phyloP scores from a whole-genome alignment of 2,888 invertebrate genomes.

The Agrilus mali region DNA sequence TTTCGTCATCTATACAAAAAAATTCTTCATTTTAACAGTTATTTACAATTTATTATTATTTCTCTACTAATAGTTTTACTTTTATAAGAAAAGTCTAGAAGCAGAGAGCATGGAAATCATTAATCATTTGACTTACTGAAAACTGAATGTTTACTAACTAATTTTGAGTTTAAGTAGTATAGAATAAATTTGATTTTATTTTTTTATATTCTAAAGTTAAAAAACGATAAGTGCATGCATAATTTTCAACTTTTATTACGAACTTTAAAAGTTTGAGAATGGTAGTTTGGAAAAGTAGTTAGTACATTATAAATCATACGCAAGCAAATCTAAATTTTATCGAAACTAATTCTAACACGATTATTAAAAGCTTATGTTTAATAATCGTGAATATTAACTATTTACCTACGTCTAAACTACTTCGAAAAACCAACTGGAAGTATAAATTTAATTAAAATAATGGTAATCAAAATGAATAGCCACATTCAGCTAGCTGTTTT shows the following conservation, averaged over 20 bases:
- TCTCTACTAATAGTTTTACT: background rate
- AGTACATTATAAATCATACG: background rate
- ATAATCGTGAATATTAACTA: background rate
- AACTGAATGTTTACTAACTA: too few species aligned
- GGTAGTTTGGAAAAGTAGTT: background rate
- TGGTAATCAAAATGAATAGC: too few species aligned
- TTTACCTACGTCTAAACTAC: background rate
- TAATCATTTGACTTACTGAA: too few species aligned
- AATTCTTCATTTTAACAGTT: conserved; percentile 6
- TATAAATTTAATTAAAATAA: too few species aligned
- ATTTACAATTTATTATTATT: background rate
- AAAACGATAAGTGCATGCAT: too few species aligned
- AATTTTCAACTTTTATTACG: too few species aligned
- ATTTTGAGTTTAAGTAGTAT: too few species aligned
- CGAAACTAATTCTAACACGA: background rate
- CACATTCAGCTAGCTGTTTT: too few species aligned
- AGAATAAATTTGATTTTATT: too few species aligned
- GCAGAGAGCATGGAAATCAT: too few species aligned
- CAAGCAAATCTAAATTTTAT: background rate
- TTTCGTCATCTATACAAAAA: conserved; percentile 47
- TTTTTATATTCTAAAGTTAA: too few species aligned
- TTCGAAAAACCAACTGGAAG: background rate
- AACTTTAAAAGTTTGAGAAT: too few species aligned
- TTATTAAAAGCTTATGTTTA: background rate
- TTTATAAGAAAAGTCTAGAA: background rate